Evolutionary conservation across 1,140 invertebrate genomes (phyloP).

Genomic region (Drosophila triauraria): DNA sequence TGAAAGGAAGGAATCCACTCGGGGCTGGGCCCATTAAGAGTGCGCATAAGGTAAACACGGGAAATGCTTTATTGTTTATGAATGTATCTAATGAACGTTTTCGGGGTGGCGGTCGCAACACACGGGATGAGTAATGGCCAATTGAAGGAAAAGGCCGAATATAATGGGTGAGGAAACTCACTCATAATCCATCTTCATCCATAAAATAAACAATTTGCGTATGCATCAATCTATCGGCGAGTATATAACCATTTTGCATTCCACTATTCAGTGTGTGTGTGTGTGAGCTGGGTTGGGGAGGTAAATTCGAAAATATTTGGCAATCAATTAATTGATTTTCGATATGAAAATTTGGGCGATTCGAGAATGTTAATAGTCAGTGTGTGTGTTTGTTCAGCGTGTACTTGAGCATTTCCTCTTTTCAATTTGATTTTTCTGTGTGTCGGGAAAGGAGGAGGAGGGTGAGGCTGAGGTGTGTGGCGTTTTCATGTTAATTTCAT

Average conservation of each 20-base stretch:
- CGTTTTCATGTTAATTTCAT: constrained; percentile 78
- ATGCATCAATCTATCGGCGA: constrained; percentile 73
- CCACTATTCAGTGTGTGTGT: constrained; percentile 29
- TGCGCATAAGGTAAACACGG: constrained; percentile 76
- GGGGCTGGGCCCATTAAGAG: constrained; percentile 65
- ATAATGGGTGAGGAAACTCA: constrained; percentile 41
- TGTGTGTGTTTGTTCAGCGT: constrained; percentile 17
- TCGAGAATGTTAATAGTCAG: constrained; percentile 7
- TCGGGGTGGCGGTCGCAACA: constrained; percentile 14
- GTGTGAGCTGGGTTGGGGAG: background rate
- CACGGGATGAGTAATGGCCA: constrained; percentile 70
- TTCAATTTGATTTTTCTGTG: constrained; percentile 21
- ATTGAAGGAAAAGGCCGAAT: constrained; percentile 27
- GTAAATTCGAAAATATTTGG: constrained; percentile 64
- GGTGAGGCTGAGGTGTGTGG: constrained; percentile 4
- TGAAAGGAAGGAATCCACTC: constrained; percentile 45
- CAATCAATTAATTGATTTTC: constrained; percentile 82
- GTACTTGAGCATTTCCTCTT: constrained; percentile 68
- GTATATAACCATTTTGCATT: constrained; percentile 54
- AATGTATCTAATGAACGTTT: constrained; percentile 51
- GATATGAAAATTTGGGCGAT: constrained; percentile 49
- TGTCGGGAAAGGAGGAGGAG: background rate
- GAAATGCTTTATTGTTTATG: constrained; percentile 77
- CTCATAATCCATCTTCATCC: constrained; percentile 82
- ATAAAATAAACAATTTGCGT: constrained; percentile 77